A percentile compares a stretch with the other conserved stretches of the same genome.
These are phyloP conservation scores for Macaria liturata DNA, from an alignment of 2,888 invertebrate species.

Conservation along the genomic window DNA sequence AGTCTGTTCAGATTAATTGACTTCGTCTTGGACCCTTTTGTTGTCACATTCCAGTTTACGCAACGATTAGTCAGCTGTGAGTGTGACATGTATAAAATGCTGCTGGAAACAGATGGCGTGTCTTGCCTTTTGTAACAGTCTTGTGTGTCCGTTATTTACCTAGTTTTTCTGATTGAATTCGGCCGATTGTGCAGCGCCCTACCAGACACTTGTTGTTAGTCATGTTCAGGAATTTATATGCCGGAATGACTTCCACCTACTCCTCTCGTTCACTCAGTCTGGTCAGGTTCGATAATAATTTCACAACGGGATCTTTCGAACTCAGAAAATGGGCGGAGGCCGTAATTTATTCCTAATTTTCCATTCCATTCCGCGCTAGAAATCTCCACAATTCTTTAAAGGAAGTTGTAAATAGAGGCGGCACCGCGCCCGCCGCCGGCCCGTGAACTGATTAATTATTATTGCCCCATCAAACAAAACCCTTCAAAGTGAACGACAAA, in stretches of 20 bases:
- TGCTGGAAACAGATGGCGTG: conserved; percentile 18
- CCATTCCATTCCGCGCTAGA: conserved; percentile 38
- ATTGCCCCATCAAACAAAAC: conserved; percentile 62
- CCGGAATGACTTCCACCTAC: conserved; percentile 22
- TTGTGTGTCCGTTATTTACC: conserved; percentile 22
- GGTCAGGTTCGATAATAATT: conserved; percentile 14
- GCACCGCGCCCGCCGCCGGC: conserved; percentile 34
- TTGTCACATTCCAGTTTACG: conserved; percentile 34
- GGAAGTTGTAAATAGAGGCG: conserved; percentile 63
- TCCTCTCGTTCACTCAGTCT: conserved; percentile 16
- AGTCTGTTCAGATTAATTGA: conserved; percentile 34
- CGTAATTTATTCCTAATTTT: conserved; percentile 24
- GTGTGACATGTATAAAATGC: conserved; percentile 20
- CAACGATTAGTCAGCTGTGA: conserved; percentile 27
- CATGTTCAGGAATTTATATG: conserved; percentile 25
- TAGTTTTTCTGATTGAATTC: conserved; percentile 25
- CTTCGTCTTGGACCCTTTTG: conserved; percentile 30
- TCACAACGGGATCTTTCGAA: conserved; percentile 9
- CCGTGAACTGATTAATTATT: conserved; percentile 65
- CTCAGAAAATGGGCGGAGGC: conserved; percentile 12
- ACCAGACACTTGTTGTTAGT: conserved; percentile 21
- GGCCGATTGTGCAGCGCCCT: conserved; percentile 16
- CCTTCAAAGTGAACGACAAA: conserved; percentile 56
- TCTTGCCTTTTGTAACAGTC: conserved; percentile 18
- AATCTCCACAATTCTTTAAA: conserved; percentile 44